phyloP scores from a whole-genome alignment of 35 echinoderm and acorn worm species.

The Ptychodera flava region DNA sequence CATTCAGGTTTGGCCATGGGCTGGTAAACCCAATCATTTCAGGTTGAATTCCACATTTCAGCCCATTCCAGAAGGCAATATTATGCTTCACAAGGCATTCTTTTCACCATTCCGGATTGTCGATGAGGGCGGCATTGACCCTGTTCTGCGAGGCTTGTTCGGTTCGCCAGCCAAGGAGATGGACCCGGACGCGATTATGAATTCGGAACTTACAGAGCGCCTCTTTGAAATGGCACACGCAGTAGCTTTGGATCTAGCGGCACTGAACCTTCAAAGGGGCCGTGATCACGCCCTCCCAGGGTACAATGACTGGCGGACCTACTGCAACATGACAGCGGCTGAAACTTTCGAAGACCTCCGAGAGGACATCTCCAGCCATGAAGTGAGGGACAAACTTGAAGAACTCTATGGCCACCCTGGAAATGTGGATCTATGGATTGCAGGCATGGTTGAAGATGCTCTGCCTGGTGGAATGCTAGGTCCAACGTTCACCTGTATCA shows the following conservation, averaged over 20 bases:
- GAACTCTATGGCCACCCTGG: slow-evolving; percentile 80
- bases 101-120: slow-evolving; percentile 91
- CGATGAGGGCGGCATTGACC: slow-evolving; percentile 84
- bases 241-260: slow-evolving; percentile 85
- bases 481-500: slow-evolving; percentile 83
- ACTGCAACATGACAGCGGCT: slow-evolving; percentile 75
- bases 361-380: slow-evolving; percentile 51
- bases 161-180: slow-evolving; percentile 58
- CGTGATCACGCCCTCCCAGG: slow-evolving; percentile 85
- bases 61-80: slow-evolving; percentile 49
- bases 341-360: slow-evolving; percentile 70
- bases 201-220: slow-evolving; percentile 79
- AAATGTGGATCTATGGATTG: slow-evolving; percentile 92
- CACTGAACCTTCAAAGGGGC: slow-evolving; percentile 86
- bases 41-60: slow-evolving; percentile 78
- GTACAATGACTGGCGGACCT: slow-evolving; percentile 77
- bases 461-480: slow-evolving; percentile 67
- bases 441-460: slow-evolving; percentile 73
- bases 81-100: slow-evolving; percentile 81
- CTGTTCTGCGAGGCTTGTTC: slow-evolving; percentile 73
- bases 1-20: slow-evolving; percentile 92
- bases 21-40: slow-evolving; percentile 64
- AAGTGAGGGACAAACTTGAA: slow-evolving; percentile 60
- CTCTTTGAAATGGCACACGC: slow-evolving; percentile 94
- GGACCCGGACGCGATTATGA: slow-evolving; percentile 64